phyloP scores from a whole-genome alignment of 92 coral and sea anemone species.

The Heteractis magnifica region DNA sequence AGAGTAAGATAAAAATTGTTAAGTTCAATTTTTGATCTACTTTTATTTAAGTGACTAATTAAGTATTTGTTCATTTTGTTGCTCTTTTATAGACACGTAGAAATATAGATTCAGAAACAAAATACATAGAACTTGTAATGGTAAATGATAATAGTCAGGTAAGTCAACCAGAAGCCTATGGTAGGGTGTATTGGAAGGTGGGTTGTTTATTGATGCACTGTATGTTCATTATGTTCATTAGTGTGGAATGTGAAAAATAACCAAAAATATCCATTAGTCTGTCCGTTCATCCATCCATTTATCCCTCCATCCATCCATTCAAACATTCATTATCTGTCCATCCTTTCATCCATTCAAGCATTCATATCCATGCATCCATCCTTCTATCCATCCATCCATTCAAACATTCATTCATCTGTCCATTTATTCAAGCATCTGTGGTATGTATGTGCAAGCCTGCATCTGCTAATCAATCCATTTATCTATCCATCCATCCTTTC shows the following conservation, averaged over 20 bases:
- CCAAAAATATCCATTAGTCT: neutral
- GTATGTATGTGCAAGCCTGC: too few relatives aligned
- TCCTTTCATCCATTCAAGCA: too few relatives aligned
- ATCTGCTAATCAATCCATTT: too few relatives aligned
- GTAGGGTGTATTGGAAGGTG: too few relatives aligned
- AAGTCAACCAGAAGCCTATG: conserved; percentile 1
- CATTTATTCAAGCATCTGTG: too few relatives aligned
- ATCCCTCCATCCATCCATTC: neutral
- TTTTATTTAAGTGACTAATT: neutral
- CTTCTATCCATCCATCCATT: neutral
- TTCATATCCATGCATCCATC: neutral
- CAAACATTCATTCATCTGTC: neutral
- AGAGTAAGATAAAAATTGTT: neutral
- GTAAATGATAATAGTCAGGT: conserved; percentile 89
- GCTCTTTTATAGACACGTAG: conserved; percentile 51
- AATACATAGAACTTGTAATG: conserved; percentile 78
- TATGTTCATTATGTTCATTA: too few relatives aligned
- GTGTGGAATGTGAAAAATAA: too few relatives aligned
- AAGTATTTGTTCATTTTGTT: neutral
- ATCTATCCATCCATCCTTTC: neutral
- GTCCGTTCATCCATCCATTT: neutral
- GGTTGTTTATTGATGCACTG: too few relatives aligned
- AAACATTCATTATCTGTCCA: too few relatives aligned
- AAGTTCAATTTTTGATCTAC: neutral
- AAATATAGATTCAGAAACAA: conserved; percentile 63